Base-by-base conservation (phyloP, 1,140 invertebrate species). In the Temnothorax longispinosus region DNA sequence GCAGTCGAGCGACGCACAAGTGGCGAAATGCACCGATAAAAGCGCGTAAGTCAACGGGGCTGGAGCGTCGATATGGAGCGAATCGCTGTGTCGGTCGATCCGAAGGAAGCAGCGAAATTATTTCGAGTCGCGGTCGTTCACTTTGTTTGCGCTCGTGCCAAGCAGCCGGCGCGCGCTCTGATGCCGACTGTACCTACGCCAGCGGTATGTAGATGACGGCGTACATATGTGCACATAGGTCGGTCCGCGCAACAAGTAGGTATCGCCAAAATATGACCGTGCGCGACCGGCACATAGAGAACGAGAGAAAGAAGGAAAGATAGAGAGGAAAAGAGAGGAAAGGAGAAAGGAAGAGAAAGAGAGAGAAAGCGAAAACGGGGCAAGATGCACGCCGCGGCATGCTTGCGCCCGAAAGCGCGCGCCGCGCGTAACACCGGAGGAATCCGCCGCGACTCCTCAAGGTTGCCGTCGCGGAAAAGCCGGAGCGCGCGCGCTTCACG, bases 241-340 rank as follows among this genome's bases (percentile, higher is more conserved):
- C 87, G 88, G 82, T 82, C 58, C 87, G 93, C 89, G 94, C 94
- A 94, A 94, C 94, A 94, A 94, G 94, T 94, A 93, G 93, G 90
- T 92, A 93, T 93, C 92, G 89, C 94, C 94, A 91, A 94, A 94
- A 94, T 94, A 94, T 94, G 91, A 90, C 86, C 87, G 89, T 82
- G 75, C 87, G 80, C 88, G 87, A 88, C 80, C 82, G 86, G 44
- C 50, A 84, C 35, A 76, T 84, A 65, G 44, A 54, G 54, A 76
- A 64, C 50, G 52, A 60, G 62, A 60, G 77, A 82, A 58, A 86
- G 62, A 80, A 18, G 44, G 41, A 74, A 11, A 47, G 52, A 50
- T 15, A 32, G 58, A 44, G 54, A 32, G 44, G 0, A 3, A 11
- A 67, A 38, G 62, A 60, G 38, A 7, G 32, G 27, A 21, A 21